Percentiles rank a stretch among this genome's conserved stretches.
Conservation (phyloP, 1,140 invertebrate genomes). For the Helicoverpa zea region DNA sequence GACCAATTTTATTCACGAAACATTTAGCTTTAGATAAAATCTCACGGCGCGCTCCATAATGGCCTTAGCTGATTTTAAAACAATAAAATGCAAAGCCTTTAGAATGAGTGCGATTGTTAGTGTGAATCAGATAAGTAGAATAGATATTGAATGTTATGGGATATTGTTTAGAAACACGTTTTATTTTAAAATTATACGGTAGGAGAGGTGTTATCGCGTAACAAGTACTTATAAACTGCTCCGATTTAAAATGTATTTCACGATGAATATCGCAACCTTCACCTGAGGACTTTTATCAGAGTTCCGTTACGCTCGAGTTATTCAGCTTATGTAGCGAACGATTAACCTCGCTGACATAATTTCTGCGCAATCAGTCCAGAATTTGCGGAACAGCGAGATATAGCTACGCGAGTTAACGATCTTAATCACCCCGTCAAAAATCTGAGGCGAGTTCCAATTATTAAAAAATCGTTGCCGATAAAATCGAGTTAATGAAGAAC, state of each 20-base stretch:
- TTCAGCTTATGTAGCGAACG: conserved; percentile 15
- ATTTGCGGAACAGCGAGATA: conserved; percentile 45
- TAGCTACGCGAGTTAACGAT: conserved; percentile 56
- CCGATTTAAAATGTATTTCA: conserved; percentile 59
- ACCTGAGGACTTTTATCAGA: not conserved
- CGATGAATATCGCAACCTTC: conserved; percentile 37
- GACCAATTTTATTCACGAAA: conserved; percentile 85
- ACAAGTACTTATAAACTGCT: conserved; percentile 50
- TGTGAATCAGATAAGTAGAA: conserved; percentile 80
- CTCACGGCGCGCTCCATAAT: conserved; percentile 69
- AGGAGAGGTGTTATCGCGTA: conserved; percentile 53
- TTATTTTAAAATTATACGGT: conserved; percentile 66
- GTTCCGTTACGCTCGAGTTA: conserved; percentile 29
- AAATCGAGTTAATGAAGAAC: conserved; percentile 84
- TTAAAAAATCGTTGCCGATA: conserved; percentile 81
- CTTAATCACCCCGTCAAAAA: conserved; percentile 78
- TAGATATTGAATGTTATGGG: conserved; percentile 71
- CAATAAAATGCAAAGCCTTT: conserved; percentile 79
- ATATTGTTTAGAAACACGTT: conserved; percentile 65
- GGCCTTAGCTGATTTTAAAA: conserved; percentile 77
- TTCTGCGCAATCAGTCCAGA: conserved; percentile 37
- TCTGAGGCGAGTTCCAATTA: conserved; percentile 78
- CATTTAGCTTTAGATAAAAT: conserved; percentile 82
- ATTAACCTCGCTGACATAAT: conserved; percentile 42
- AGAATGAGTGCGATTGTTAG: conserved; percentile 77